Evolutionary conservation across 2,797 vertebrate genomes (phyloP).

Genomic region (Danio choprae): DNA sequence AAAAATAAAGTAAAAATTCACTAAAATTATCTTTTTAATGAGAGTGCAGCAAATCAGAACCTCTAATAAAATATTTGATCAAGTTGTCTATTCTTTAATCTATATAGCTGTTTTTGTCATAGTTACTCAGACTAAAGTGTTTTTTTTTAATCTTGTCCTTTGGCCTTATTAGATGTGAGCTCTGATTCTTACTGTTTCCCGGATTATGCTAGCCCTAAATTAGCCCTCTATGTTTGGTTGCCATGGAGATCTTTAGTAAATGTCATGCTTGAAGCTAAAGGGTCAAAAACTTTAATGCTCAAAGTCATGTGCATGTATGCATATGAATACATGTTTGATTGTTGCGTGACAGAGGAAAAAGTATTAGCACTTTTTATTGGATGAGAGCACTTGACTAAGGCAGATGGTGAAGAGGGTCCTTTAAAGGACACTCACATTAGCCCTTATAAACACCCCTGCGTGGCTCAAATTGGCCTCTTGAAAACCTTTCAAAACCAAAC

Average conservation of each 20-base stretch:
- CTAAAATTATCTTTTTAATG: no score
- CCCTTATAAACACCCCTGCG: slow-evolving; percentile 39
- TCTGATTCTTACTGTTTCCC: no score
- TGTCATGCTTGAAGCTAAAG: neutral
- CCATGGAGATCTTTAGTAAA: slow-evolving; percentile 14
- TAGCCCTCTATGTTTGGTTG: neutral
- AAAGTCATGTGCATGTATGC: neutral
- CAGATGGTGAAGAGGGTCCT: slow-evolving; percentile 42
- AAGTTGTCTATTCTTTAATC: no score
- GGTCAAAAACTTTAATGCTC: slow-evolving; percentile 27
- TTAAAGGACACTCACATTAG: slow-evolving; percentile 58
- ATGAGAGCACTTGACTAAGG: slow-evolving; percentile 60
- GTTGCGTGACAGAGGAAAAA: slow-evolving; percentile 7
- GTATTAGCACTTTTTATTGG: slow-evolving; percentile 34
- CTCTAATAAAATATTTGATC: no score
- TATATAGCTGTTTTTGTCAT: no score
- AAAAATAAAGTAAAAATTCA: no score
- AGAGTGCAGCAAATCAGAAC: no score
- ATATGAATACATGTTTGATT: neutral
- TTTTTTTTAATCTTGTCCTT: no score
- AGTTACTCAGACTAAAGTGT: no score
- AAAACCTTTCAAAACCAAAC: slow-evolving; percentile 46
- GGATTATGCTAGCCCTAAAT: slow-evolving; percentile 1
- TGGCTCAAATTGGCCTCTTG: slow-evolving; percentile 29
- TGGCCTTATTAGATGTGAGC: no score